Evolutionary conservation across 2,113 vertebrate species (phyloP).

Genomic region (Phoenicopterus ruber): DNA sequence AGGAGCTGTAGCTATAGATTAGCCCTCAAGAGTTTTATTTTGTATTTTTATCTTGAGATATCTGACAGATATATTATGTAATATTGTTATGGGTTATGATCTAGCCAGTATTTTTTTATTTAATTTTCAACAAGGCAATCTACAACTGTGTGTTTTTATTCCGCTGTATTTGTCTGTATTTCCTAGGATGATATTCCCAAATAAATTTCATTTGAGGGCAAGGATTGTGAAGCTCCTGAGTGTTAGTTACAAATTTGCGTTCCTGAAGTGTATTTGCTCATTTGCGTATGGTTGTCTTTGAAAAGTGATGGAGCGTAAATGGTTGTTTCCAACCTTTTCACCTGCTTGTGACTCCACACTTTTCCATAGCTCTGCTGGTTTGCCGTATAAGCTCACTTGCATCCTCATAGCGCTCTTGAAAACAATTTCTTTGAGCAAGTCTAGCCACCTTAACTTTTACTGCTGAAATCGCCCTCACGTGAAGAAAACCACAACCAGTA

Average conservation of each 20-base stretch:
- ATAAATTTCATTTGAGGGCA: slow-evolving; percentile 75
- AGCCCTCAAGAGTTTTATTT: slow-evolving; percentile 38
- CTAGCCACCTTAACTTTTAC: background rate
- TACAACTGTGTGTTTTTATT: slow-evolving; percentile 62
- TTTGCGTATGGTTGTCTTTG: background rate
- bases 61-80: slow-evolving; percentile 32
- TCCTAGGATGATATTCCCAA: slow-evolving; percentile 69
- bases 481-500: background rate
- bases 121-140: slow-evolving; percentile 56
- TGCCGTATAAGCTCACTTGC: background rate
- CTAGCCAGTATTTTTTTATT: slow-evolving; percentile 65
- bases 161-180: slow-evolving; percentile 71
- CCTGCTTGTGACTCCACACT: background rate
- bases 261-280: background rate
- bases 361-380: background rate
- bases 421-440: background rate
- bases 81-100: slow-evolving; percentile 57
- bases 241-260: slow-evolving; percentile 36
- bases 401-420: background rate
- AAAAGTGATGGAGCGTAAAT: background rate
- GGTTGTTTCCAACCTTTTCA: background rate
- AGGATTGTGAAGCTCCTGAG: slow-evolving; percentile 39
- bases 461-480: background rate
- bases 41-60: slow-evolving; percentile 48
- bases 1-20: slow-evolving; percentile 2